Evolutionary conservation across 2,113 vertebrate genomes (phyloP).

Genomic region (Indicator maculatus): DNA sequence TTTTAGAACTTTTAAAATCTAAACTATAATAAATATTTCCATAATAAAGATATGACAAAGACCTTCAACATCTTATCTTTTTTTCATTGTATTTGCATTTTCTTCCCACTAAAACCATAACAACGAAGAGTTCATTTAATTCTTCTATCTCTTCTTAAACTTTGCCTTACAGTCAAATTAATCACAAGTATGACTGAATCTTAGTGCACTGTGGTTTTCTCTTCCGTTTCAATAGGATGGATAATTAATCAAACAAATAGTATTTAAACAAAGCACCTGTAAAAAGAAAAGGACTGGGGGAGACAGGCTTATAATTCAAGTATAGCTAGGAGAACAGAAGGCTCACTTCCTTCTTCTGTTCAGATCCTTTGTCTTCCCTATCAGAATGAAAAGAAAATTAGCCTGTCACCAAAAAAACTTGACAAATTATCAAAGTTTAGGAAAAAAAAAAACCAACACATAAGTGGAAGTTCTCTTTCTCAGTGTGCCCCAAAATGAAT

Average conservation of each 20-base stretch:
- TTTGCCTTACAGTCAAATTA: background rate
- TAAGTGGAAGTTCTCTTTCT: background rate
- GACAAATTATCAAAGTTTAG: background rate
- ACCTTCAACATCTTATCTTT: background rate
- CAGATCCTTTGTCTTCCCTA: background rate
- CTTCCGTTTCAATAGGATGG: background rate
- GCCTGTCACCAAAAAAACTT: background rate
- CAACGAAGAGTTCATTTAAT: background rate
- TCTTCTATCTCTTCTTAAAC: background rate
- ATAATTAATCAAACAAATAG: conserved; percentile 2
- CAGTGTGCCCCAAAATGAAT: background rate
- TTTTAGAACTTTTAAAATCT: background rate
- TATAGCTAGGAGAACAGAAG: background rate
- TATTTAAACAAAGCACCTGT: background rate
- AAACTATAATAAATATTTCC: background rate
- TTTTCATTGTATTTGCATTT: background rate
- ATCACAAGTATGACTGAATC: background rate
- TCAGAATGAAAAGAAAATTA: background rate
- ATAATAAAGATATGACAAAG: background rate
- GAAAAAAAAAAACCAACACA: background rate
- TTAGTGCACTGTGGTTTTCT: background rate
- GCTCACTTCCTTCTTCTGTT: background rate
- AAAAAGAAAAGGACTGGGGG: background rate
- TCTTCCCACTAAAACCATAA: background rate
- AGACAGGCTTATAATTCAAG: background rate